Conservation (phyloP, 1,140 invertebrate genomes). For the Pentalonia nigronervosa region DNA sequence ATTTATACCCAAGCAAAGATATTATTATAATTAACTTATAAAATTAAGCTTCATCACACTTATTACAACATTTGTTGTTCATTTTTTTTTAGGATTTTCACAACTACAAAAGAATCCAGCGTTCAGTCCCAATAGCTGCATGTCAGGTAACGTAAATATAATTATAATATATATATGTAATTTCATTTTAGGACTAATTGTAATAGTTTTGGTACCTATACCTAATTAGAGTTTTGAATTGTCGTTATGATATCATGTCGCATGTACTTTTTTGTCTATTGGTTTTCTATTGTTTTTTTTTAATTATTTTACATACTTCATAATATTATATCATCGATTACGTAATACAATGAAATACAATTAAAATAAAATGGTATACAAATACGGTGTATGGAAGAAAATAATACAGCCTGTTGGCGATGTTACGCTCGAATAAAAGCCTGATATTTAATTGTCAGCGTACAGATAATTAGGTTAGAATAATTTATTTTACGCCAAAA, state of each 20-base stretch:
- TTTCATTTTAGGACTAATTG: background rate
- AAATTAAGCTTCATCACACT: background rate
- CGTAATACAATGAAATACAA: background rate
- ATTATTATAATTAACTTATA: background rate
- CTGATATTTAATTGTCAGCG: background rate
- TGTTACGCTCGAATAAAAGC: background rate
- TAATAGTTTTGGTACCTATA: background rate
- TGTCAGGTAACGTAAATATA: conserved; percentile 43
- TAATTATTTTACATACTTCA: background rate
- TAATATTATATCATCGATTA: background rate
- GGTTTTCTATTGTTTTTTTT: too few relatives aligned
- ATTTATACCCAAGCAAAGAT: background rate
- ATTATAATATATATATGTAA: background rate
- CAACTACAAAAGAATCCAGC: conserved; percentile 53
- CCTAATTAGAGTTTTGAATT: background rate
- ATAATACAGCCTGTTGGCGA: background rate
- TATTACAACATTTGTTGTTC: background rate
- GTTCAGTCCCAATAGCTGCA: conserved; percentile 53
- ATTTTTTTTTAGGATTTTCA: conserved; percentile 50
- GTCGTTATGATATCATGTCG: background rate
- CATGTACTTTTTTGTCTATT: background rate
- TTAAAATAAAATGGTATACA: background rate
- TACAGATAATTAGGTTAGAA: background rate
- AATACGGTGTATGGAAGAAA: background rate
- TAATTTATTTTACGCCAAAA: conserved; percentile 3